Evolutionary conservation across 2,888 invertebrate genomes (phyloP), one percentile per base, ranked within the genome.

Genomic region (Drosophila demipolita): DNA sequence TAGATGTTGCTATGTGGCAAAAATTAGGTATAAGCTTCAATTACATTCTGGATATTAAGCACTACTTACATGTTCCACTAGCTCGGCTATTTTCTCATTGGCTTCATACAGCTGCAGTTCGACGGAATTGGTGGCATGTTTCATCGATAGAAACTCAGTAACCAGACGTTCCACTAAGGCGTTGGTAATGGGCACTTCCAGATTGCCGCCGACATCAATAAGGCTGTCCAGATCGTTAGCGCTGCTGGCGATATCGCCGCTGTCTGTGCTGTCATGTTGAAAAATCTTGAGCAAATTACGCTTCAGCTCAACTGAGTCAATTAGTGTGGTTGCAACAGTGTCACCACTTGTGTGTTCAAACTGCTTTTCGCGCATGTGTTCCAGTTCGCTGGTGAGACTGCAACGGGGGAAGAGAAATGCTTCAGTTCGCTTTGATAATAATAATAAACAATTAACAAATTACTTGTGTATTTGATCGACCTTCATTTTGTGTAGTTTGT

Each of bases 81-180:
- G 82, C 69, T 93, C 93, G 0, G 93, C 85, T 64, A 93, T 93
- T 85, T 93, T 93, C 74, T 93, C 93, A 72, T 93, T 93, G 20
- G 93, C 93, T 73, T 93, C 93, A 68, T 93, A 93, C 36, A 93
- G 78, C 70, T 93, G 93, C 42, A 93, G 75, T 60, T 93, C 93
- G 15, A 92, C 92, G 3, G 89, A 77, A 61, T 90, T 92, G 67
- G 92, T 86, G 26, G 89, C 80, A 38, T 90, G 85, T 65, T 92
- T 93, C 8, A 93, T 77, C 6, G 90, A 79, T 11, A 92, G 72
- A 70, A 93, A 93, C 68, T 93, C 93, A 11, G 89, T 88, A 0
- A 93, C 89, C 15, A 93, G 83, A 59, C 92, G 92, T 61, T 93
- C 92, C 1, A 93, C 87, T 33, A 92, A 82, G 40, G 87, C 88